Evolutionary conservation across 2,797 vertebrate genomes (phyloP).

Genomic region (Hemitrygon akajei): DNA sequence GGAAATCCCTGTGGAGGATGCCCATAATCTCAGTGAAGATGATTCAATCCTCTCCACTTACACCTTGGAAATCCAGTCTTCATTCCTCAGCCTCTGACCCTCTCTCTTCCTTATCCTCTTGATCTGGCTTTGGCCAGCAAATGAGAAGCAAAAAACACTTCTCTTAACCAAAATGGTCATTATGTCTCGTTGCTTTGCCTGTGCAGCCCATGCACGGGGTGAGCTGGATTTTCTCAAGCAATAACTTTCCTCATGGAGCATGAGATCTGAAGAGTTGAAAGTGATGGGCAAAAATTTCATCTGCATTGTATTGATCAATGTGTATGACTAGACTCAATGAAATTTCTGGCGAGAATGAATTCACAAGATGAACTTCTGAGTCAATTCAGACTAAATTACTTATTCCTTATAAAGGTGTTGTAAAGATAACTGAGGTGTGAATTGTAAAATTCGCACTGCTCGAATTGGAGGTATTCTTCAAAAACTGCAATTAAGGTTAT

Average conservation of each 20-base stretch:
- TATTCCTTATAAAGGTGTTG: not conserved
- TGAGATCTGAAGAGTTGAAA: not conserved
- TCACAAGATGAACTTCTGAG: not conserved
- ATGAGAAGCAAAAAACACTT: no score
- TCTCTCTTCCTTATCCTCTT: no score
- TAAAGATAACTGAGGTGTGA: not conserved
- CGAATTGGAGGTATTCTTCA: not conserved
- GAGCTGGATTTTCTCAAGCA: not conserved
- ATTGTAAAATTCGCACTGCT: not conserved
- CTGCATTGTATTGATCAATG: not conserved
- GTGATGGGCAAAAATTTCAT: not conserved
- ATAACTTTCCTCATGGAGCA: no score
- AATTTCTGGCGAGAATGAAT: not conserved
- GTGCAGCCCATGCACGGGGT: no score
- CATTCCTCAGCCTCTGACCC: no score
- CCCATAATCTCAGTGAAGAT: no score
- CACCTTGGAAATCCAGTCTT: no score
- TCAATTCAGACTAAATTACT: not conserved
- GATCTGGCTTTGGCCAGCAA: no score
- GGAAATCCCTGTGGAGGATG: no score
- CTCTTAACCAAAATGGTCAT: no score
- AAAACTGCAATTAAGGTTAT: not conserved
- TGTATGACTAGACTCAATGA: not conserved
- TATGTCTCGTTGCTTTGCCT: no score
- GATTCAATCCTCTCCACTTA: no score